Percentiles rank a stretch among this genome's conserved stretches.
phyloP scores from a whole-genome alignment of 92 coral and sea anemone species.

The Micromussa lordhowensis region DNA sequence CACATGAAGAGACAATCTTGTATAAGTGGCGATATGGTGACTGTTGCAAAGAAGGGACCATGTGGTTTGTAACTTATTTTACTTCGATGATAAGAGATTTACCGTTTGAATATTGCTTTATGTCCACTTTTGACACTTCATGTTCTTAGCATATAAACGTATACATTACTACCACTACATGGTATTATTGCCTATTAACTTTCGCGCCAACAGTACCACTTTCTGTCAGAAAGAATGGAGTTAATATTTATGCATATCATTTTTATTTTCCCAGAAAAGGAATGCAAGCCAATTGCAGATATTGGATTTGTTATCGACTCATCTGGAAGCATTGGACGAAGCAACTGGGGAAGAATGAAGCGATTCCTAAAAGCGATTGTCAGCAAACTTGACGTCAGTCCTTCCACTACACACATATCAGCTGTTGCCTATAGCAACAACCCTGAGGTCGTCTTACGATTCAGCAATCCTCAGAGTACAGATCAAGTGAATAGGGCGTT shows the following conservation, averaged over 20 bases:
- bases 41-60: slow-evolving; percentile 29
- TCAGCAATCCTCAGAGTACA: slow-evolving; percentile 38
- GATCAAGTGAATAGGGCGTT: slow-evolving; percentile 7
- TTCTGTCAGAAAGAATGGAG: too few relatives aligned
- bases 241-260: too few relatives aligned
- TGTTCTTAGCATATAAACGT: too few relatives aligned
- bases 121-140: too few relatives aligned
- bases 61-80: too few relatives aligned
- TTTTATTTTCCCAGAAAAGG: slow-evolving; percentile 26
- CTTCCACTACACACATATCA: slow-evolving; percentile 69
- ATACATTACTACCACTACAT: too few relatives aligned
- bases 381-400: slow-evolving; percentile 67
- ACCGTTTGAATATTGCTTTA: too few relatives aligned
- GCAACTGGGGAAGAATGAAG: slow-evolving; percentile 70
- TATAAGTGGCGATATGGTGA: neutral
- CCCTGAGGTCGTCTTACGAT: slow-evolving; percentile 52
- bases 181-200: too few relatives aligned
- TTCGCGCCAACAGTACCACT: too few relatives aligned
- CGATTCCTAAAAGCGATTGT: slow-evolving; percentile 59
- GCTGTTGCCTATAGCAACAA: slow-evolving; percentile 67
- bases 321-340: slow-evolving; percentile 73
- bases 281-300: slow-evolving; percentile 64
- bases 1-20: slow-evolving; percentile 32
- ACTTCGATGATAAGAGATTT: too few relatives aligned
- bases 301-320: slow-evolving; percentile 75